These are phyloP conservation scores for Aphyosemion australe DNA, from an alignment of 2,113 vertebrate genomes.

Conservation along the genomic window DNA sequence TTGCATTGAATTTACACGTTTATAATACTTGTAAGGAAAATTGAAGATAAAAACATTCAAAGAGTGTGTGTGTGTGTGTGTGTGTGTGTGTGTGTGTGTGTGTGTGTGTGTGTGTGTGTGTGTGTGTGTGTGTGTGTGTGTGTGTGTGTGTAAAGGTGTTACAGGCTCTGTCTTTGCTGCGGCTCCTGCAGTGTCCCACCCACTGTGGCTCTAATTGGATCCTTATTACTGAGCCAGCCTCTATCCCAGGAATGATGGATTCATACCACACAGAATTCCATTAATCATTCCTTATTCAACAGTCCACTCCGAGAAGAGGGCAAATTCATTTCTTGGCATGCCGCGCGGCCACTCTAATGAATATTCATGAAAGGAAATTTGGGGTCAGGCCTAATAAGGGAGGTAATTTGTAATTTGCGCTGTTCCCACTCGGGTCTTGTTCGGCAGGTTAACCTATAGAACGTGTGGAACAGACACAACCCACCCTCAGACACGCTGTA, in stretches of 20 bases:
- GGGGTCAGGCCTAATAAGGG: constrained; percentile 84
- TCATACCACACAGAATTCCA: constrained; percentile 82
- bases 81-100: constrained; percentile 23
- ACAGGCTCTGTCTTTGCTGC: constrained; percentile 51
- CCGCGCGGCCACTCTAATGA: constrained; percentile 74
- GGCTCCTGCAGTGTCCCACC: constrained; percentile 71
- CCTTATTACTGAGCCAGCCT: constrained; percentile 82
- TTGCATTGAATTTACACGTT: constrained; percentile 40
- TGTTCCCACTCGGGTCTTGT: constrained; percentile 79
- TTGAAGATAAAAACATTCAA: constrained; percentile 23
- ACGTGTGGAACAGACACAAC: constrained; percentile 46
- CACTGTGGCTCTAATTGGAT: constrained; percentile 85
- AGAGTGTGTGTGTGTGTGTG: constrained; percentile 19
- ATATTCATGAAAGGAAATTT: constrained; percentile 87
- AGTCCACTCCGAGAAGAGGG: constrained; percentile 77
- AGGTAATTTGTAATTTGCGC: constrained; percentile 85
- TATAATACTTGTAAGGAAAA: constrained; percentile 43
- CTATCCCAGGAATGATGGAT: constrained; percentile 81
- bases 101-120: constrained; percentile 24
- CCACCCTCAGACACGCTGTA: constrained; percentile 50
- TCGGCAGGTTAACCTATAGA: constrained; percentile 78
- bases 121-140: constrained; percentile 25
- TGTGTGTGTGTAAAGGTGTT: constrained; percentile 43
- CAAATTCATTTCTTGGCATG: constrained; percentile 75
- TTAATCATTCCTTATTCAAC: constrained; percentile 86